Evolutionary conservation across 1,140 invertebrate genomes (phyloP).

Genomic region (Oryctes rhinoceros): DNA sequence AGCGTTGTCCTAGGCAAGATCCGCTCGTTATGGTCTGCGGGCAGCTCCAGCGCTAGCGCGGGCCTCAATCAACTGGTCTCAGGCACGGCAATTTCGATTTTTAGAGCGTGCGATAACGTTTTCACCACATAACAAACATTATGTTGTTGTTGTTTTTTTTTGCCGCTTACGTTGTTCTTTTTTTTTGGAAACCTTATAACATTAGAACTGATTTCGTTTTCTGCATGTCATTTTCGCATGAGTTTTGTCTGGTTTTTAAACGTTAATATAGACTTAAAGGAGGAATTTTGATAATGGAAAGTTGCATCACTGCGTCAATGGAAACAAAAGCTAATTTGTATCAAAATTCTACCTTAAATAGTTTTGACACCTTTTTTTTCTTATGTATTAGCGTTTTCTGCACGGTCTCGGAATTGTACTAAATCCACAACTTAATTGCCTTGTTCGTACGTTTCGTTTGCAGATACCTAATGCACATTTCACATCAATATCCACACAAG

Average conservation of each 20-base stretch:
- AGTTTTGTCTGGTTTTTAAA: not conserved
- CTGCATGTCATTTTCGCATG: conserved; percentile 12
- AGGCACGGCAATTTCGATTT: conserved; percentile 61
- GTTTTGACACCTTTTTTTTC: no score
- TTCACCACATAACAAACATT: not conserved
- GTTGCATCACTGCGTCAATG: no score
- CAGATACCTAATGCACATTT: not conserved
- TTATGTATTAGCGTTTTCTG: not conserved
- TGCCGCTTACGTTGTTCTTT: not conserved
- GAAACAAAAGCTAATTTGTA: no score
- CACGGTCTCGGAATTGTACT: not conserved
- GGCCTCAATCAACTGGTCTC: conserved; percentile 81
- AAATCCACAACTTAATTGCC: not conserved
- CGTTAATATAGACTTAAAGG: not conserved
- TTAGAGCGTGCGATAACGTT: conserved; percentile 25
- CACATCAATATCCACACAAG: not conserved
- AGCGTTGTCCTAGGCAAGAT: conserved; percentile 85
- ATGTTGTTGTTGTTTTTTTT: conserved; percentile 33
- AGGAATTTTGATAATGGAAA: no score
- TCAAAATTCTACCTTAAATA: no score
- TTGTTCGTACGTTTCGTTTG: not conserved
- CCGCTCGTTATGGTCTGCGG: conserved; percentile 82
- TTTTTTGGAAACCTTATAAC: not conserved
- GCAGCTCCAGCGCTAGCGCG: conserved; percentile 71
- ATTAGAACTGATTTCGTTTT: not conserved